Evolutionary conservation across 2,888 invertebrate genomes (phyloP).

Genomic region (Antitype chi): DNA sequence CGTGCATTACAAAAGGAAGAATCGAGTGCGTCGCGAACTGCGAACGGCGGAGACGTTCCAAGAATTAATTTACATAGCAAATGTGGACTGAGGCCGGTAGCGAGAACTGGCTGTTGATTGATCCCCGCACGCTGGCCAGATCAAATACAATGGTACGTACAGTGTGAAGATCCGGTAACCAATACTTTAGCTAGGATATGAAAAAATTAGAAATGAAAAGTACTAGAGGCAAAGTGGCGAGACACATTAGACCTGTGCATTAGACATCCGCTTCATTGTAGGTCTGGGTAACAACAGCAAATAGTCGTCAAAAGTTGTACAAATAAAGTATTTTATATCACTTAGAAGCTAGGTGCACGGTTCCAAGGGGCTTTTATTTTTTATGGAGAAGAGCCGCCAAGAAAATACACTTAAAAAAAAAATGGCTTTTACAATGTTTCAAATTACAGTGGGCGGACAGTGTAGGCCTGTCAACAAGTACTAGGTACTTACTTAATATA

Average conservation of each 20-base stretch:
- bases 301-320: neutral
- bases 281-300: neutral
- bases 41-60: slow-evolving; percentile 77
- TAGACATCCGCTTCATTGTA: neutral
- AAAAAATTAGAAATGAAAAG: neutral
- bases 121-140: slow-evolving; percentile 46
- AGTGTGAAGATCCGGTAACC: slow-evolving; percentile 21
- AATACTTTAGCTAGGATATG: neutral
- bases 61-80: slow-evolving; percentile 86
- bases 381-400: too few species aligned
- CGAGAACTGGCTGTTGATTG: slow-evolving; percentile 64
- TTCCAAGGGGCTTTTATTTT: too few species aligned
- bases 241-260: neutral
- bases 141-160: slow-evolving; percentile 29
- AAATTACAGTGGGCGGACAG: too few species aligned
- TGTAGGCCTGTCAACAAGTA: too few species aligned
- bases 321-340: too few species aligned
- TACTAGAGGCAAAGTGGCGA: neutral
- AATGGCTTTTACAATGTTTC: too few species aligned
- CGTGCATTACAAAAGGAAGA: slow-evolving; percentile 78
- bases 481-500: too few species aligned
- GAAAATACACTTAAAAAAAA: too few species aligned
- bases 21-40: slow-evolving; percentile 67
- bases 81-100: slow-evolving; percentile 65
- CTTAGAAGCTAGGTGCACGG: too few species aligned